A percentile compares a stretch with the other conserved stretches of the same genome.
phyloP scores from a whole-genome alignment of 2,888 invertebrate species.

The Oxyteleia sp. region DNA sequence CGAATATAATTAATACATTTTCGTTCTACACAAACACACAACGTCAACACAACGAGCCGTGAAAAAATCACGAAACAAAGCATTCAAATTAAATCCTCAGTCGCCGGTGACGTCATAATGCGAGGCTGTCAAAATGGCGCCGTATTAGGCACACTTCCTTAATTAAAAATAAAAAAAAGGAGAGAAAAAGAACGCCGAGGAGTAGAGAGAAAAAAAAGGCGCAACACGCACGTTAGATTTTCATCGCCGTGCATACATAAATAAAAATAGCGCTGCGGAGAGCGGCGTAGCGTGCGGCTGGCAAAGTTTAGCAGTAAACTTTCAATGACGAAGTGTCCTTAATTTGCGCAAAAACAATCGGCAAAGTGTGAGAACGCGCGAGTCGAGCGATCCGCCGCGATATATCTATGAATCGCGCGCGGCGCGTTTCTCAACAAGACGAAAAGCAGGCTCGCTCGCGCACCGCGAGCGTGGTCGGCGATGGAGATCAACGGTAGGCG shows the following conservation, averaged over 20 bases:
- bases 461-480: slow-evolving; percentile 64
- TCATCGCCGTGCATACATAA: slow-evolving; percentile 60
- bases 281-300: slow-evolving; percentile 64
- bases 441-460: slow-evolving; percentile 50
- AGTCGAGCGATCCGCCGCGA: slow-evolving; percentile 35
- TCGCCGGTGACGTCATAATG: not conserved
- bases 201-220: slow-evolving; percentile 15
- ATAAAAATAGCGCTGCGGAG: slow-evolving; percentile 62
- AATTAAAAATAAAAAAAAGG: slow-evolving; percentile 8
- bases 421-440: slow-evolving; percentile 67
- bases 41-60: not conserved
- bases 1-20: not conserved
- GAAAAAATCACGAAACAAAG: not conserved
- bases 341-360: slow-evolving; percentile 73
- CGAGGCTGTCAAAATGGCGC: slow-evolving; percentile 3
- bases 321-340: slow-evolving; percentile 73
- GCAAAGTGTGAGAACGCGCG: slow-evolving; percentile 72
- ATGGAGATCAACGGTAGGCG: slow-evolving; percentile 80
- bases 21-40: not conserved
- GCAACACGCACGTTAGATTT: slow-evolving; percentile 42
- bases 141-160: not conserved
- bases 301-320: slow-evolving; percentile 65
- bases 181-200: slow-evolving; percentile 8
- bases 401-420: slow-evolving; percentile 66
- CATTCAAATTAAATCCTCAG: not conserved